Conservation (phyloP, 2,113 vertebrate genomes). For the Vireo altiloquus region DNA sequence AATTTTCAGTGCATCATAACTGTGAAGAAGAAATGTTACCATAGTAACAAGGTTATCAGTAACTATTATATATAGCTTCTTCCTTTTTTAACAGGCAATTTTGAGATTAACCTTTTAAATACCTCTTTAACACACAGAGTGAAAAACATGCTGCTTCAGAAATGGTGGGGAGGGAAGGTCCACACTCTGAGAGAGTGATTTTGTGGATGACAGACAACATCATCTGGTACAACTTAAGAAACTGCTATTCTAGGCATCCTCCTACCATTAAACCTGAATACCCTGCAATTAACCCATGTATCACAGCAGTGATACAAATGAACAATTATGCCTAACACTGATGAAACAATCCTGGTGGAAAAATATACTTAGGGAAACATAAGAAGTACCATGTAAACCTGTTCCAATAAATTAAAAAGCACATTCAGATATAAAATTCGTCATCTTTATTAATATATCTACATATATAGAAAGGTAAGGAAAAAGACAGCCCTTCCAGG, state of each 20-base stretch:
- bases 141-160: conserved; percentile 41
- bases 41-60: conserved; percentile 66
- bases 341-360: conserved; percentile 35
- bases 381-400: conserved; percentile 26
- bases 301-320: conserved; percentile 8
- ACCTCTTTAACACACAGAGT: conserved; percentile 1
- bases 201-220: conserved; percentile 23
- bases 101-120: conserved; percentile 59
- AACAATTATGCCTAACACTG: neutral
- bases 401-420: conserved; percentile 3
- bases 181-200: conserved; percentile 25
- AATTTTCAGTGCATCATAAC: conserved; percentile 46
- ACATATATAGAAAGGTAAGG: neutral
- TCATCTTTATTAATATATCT: neutral
- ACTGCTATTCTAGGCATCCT: neutral
- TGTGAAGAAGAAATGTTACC: conserved; percentile 59
- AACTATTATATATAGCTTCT: conserved; percentile 32
- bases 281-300: conserved; percentile 1
- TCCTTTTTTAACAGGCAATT: conserved; percentile 41
- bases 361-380: conserved; percentile 14
- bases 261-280: neutral
- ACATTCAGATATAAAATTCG: neutral
- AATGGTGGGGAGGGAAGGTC: neutral
- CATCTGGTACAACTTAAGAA: neutral
- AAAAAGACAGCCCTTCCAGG: neutral